Evolutionary conservation across 2,888 invertebrate genomes (phyloP).

Genomic region (Drosophila dives): DNA sequence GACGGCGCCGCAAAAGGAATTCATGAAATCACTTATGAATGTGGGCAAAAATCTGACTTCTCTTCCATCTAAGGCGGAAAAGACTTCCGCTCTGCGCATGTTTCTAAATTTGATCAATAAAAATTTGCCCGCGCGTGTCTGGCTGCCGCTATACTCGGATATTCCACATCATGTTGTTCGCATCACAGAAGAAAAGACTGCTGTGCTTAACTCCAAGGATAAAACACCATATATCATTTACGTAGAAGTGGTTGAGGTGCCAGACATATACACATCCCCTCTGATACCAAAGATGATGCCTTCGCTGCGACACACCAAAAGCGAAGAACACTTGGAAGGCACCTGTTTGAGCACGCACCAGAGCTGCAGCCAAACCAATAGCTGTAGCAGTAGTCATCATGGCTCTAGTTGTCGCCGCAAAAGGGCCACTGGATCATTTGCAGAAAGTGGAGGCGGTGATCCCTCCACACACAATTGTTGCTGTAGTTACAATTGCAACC

Average conservation of each 20-base stretch:
- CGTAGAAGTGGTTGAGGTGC: conserved; percentile 96
- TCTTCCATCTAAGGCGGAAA: conserved; percentile 94
- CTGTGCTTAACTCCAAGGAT: conserved; percentile 97
- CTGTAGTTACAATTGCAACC: conserved; percentile 25
- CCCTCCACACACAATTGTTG: conserved; percentile 45
- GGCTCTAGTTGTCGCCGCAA: conserved; percentile 72
- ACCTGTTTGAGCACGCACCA: conserved; percentile 66
- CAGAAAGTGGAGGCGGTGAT: conserved; percentile 50
- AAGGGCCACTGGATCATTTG: conserved; percentile 47
- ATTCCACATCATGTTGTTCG: conserved; percentile 96
- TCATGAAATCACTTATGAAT: conserved; percentile 93
- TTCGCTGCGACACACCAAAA: conserved; percentile 95
- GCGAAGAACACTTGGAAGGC: conserved; percentile 93
- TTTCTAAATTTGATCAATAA: conserved; percentile 97
- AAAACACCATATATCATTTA: conserved; percentile 98
- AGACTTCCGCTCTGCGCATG: conserved; percentile 95
- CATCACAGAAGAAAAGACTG: conserved; percentile 98
- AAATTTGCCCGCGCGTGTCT: conserved; percentile 98
- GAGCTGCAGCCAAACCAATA: conserved; percentile 79
- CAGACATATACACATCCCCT: conserved; percentile 92
- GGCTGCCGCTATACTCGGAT: conserved; percentile 96
- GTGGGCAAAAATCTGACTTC: conserved; percentile 93
- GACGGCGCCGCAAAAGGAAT: conserved; percentile 93
- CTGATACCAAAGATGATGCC: conserved; percentile 96
- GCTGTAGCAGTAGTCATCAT: conserved; percentile 77